Base-by-base conservation (phyloP, 2,113 vertebrate genomes). In the Falcunculus frontatus region DNA sequence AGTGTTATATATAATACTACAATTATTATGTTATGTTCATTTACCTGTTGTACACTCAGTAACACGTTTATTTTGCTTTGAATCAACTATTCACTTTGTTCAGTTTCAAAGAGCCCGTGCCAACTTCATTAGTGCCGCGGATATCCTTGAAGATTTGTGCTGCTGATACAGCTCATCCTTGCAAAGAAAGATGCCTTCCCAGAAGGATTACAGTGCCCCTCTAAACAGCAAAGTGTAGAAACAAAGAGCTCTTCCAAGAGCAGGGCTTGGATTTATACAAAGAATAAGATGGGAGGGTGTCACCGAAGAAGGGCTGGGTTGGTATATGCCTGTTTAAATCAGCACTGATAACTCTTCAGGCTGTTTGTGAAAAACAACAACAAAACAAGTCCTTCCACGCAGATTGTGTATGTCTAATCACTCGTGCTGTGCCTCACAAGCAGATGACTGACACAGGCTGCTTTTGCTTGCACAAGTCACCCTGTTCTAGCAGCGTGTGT, bases 1-100 rank as follows among this genome's bases (percentile, higher is more conserved):
- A 68, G 5, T 0, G 1, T 47, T 47, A 2, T 15, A 26, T 11
- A 11, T 21, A 25, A 13, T 13, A 25, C 8, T 60, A 1, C 6
- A 52, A 35, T 47, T 16, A 50, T 9, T 65, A 5, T 84, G 6
- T 41, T 35, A 9, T 33, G 27, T 27, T 69, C 77, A n/a, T 84
- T 27, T 67, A 26, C 4, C 11, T 39, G 3, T 26, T 44, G 8
- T 3, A 11, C 26, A 35, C 8, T 46, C 49, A 44, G 9, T 13
- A 49, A 17, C 0, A 0, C 16, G 17, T 49, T 41, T 49, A 4
- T 77, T 44, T 93, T 64, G 33, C 44, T 88, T 83, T 56, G 13
- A 64, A 56, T 56, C 27, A 73, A 5, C 30, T 26, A 5, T 18
- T 90, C 37, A 2, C 33, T 89, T 53, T 33, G 35, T 55, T 87